Percentiles rank a stretch among this genome's conserved stretches.
phyloP scores from a whole-genome alignment of 2,888 invertebrate genomes.

The Ommatoiulus sabulosus region DNA sequence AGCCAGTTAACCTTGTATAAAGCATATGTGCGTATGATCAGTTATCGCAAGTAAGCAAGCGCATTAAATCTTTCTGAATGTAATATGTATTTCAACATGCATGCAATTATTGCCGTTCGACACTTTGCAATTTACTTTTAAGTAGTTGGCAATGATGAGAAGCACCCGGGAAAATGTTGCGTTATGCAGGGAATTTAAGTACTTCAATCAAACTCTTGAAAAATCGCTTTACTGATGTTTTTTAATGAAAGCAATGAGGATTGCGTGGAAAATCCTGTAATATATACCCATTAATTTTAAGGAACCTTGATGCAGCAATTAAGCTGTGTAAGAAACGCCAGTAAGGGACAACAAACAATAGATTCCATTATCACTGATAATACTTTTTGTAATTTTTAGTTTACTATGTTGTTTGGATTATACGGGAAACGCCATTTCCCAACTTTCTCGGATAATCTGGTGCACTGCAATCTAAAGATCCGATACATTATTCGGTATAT shows the following conservation, averaged over 20 bases:
- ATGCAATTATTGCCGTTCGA: background rate
- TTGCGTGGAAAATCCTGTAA: too few species aligned
- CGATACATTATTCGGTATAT: too few species aligned
- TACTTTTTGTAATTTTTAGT: too few species aligned
- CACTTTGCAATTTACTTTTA: background rate
- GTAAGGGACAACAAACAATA: too few species aligned
- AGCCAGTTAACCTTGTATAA: conserved; percentile 18
- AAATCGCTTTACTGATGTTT: background rate
- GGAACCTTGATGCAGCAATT: too few species aligned
- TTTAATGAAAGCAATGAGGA: background rate
- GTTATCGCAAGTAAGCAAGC: background rate
- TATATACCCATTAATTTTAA: too few species aligned
- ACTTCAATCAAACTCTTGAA: background rate
- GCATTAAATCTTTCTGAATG: background rate
- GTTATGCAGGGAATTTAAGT: background rate
- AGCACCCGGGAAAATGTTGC: background rate
- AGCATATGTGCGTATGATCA: background rate
- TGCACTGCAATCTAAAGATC: too few species aligned
- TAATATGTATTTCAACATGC: conserved; percentile 11
- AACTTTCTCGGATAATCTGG: too few species aligned
- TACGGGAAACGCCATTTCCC: too few species aligned
- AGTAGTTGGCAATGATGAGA: background rate
- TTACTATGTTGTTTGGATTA: too few species aligned
- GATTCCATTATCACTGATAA: too few species aligned
- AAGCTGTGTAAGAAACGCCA: too few species aligned